phyloP scores from a whole-genome alignment of 2,113 vertebrate genomes.

The Pterocles gutturalis region DNA sequence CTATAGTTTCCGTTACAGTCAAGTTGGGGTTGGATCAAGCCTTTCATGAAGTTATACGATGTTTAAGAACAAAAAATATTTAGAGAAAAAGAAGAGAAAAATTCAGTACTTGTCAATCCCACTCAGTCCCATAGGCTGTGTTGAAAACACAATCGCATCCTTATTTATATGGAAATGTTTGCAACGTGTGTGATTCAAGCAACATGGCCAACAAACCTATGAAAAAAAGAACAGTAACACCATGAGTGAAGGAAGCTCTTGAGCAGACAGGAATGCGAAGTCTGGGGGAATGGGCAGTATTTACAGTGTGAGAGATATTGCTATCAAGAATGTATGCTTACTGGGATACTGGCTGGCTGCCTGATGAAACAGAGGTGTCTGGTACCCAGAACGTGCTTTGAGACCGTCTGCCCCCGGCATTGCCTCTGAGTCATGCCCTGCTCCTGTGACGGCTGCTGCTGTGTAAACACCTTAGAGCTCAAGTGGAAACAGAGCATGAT shows the following conservation, averaged over 20 bases:
- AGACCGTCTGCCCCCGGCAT: accelerated
- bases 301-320: background rate
- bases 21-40: background rate
- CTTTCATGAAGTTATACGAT: background rate
- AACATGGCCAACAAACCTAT: background rate
- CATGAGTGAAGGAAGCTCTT: background rate
- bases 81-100: background rate
- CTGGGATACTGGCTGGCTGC: background rate
- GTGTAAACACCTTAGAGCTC: slow-evolving; percentile 44
- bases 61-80: background rate
- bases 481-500: slow-evolving; percentile 43
- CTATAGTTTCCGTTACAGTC: background rate
- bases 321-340: background rate
- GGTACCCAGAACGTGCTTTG: background rate
- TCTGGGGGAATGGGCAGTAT: background rate
- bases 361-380: background rate
- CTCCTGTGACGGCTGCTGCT: slow-evolving; percentile 32
- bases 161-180: background rate
- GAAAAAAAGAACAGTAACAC: background rate
- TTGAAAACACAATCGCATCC: background rate
- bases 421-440: background rate
- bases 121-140: background rate
- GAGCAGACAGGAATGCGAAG: background rate
- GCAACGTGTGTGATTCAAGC: background rate
- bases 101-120: background rate